phyloP scores from a whole-genome alignment of 2,888 invertebrate species.

The Erebia epiphron region DNA sequence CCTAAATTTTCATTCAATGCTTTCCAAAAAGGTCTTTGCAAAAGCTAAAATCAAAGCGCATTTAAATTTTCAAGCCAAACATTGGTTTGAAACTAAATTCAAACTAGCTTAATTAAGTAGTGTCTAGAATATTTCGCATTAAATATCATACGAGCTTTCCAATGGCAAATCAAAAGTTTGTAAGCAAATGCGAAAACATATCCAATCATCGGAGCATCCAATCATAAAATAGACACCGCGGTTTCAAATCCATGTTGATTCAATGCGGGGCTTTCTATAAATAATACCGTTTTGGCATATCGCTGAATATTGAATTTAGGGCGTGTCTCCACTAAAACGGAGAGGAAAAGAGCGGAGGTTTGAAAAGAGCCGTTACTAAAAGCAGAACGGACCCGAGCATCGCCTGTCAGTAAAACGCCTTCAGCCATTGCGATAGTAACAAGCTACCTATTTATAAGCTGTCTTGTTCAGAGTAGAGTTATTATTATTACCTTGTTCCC shows the following conservation, averaged over 20 bases:
- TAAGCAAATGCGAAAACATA: conserved; percentile 1
- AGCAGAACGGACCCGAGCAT: background rate
- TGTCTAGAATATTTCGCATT: background rate
- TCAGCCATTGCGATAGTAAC: too few species aligned
- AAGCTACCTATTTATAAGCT: too few species aligned
- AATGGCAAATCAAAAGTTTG: background rate
- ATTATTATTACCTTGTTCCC: too few species aligned
- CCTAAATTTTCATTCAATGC: too few species aligned
- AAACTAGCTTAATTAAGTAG: background rate
- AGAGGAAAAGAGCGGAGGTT: background rate
- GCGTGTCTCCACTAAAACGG: background rate
- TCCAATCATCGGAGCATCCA: conserved; percentile 9
- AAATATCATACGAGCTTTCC: background rate
- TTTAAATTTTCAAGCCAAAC: background rate
- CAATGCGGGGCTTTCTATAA: conserved; percentile 29
- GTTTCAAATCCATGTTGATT: conserved; percentile 32
- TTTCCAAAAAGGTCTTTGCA: background rate
- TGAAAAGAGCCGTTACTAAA: background rate
- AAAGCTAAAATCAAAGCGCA: background rate
- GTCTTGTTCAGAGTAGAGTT: too few species aligned
- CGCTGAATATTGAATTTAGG: conserved; percentile 24
- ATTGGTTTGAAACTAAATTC: background rate
- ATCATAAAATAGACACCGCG: conserved; percentile 7
- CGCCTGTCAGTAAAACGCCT: too few species aligned
- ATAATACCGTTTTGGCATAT: conserved; percentile 34